A percentile compares a stretch with the other conserved stretches of the same genome.
Evolutionary conservation across 2,113 vertebrate genomes (phyloP).

Genomic region (Prunella fulvescens): DNA sequence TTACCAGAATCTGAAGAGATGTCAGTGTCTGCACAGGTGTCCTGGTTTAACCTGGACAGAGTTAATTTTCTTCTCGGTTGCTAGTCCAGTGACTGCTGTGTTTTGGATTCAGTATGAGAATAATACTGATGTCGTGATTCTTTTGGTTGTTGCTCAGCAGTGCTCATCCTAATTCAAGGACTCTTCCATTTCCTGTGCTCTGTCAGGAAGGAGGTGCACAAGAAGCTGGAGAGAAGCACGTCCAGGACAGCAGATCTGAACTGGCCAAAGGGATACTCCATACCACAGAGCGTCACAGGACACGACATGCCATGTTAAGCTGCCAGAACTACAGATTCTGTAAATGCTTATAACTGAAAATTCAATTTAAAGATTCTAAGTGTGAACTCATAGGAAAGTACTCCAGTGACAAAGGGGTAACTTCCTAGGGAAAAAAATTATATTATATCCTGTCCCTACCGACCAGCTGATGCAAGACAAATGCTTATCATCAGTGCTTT

Average conservation of each 20-base stretch:
- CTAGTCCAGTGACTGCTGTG: not conserved
- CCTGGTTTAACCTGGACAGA: not conserved
- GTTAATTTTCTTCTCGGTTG: not conserved
- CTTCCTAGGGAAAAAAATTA: not conserved
- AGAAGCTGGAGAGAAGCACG: not conserved
- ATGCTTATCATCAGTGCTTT: not conserved
- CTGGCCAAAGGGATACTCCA: not conserved
- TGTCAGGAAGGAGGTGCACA: not conserved
- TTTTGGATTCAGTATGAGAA: not conserved
- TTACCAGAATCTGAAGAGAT: not conserved
- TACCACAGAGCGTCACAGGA: rapidly evolving
- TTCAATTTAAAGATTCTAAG: not conserved
- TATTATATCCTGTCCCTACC: not conserved
- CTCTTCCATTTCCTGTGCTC: not conserved
- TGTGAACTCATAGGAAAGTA: not conserved
- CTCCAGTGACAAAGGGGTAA: not conserved
- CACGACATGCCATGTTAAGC: not conserved
- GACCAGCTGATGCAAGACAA: not conserved
- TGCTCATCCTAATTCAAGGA: not conserved
- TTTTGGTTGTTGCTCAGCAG: not conserved
- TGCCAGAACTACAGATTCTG: not conserved
- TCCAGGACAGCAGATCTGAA: not conserved
- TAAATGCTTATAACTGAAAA: not conserved
- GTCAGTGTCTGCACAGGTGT: not conserved
- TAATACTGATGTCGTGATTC: not conserved